Base-by-base conservation (phyloP, 2,888 invertebrate genomes). In the Plutella xylostella region DNA sequence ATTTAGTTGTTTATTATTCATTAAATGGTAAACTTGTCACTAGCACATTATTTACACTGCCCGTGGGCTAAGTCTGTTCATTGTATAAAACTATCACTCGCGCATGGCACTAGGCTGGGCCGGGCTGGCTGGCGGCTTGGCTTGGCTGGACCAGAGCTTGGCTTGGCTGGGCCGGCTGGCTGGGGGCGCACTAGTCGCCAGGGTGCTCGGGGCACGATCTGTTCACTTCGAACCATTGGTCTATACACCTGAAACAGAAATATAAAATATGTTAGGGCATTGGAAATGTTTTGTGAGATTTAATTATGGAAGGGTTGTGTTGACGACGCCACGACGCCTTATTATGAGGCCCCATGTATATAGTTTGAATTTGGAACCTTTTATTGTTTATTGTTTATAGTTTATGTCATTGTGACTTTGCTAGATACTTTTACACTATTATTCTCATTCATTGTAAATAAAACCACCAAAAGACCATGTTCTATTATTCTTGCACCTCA, bases 161-260 rank as follows among this genome's bases (percentile, higher is more conserved):
- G 28, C 28, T n/a, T 3, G 9, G 28, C 2, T 28, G 28, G 28
- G 11, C 28, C 3, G 9, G 28, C 2, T 28, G 19, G 37, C 45
- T 45, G 35, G 45, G 47, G 43, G 51, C 49, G 61, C 72, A 83
- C 87, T 90, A 96, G 87, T 97, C 97, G 65, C 94, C 93, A 60
- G 98, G 98, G 86, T 98, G 98, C 85, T 98, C 98, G 45, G 98
- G 98, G 87, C 98, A 98, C 68, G 96, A 96, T 82, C 98, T 92
- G 88, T 98, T 98, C 75, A 97, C 94, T 85, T 97, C 95, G 86
- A 98, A 98, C 98, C 98, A 98, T 85, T 93, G 92, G 87, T 98
- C 98, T 86, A 98, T 98, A 88, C 98, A 98, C 79, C 97, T 98
- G 88, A 41, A 91, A 89, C 50, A 22, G 44, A 56, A 50, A 61